Base-by-base conservation (phyloP, 2,797 vertebrate genomes). In the Pipistrellus kuhlii region DNA sequence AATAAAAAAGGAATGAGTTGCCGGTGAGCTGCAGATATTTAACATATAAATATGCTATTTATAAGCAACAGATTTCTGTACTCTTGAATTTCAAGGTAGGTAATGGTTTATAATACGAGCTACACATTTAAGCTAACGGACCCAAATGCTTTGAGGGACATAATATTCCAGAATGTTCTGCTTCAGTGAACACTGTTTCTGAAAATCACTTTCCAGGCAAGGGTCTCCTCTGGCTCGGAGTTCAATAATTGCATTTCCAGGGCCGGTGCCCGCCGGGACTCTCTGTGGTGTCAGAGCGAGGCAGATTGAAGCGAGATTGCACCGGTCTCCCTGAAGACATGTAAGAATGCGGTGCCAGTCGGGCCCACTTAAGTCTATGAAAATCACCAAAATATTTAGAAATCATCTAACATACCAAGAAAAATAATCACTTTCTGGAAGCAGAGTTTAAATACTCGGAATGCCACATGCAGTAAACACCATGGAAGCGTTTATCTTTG, bases 141-240 rank as follows among this genome's bases (percentile, higher is more conserved):
- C 4, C 84, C 72, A 85, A 95, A 96, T 55, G 46, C 64, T 97
- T 95, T 69, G 64, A 92, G 82, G 88, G 27, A 93, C 89, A 48
- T 91, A 81, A 64, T 96, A 83, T 96, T 97, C 85, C 30, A 72
- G n/a, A 96, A 44, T 46, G 21, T 87, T 27, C 55, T 96, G 68
- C 55, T 59, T 71, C 53, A 48, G 32, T 83, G 76, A 94, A 53
- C 48, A 81, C 9, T 84, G 48, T 38, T 93, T 90, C 71, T 95
- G 53, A 75, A 94, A 80, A 97, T 85, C 23, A 5, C 57, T 90
- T 73, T 78, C 38, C 88, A 92, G 51, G 75, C 95, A 64, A 92
- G 32, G n/a, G 71, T 62, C 71, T 84, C 18, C 84, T 92, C 83
- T 64, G 62, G 32, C 51, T 93, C 48, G 1, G n/a, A 32, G 80